Base-by-base conservation (phyloP, 1,140 invertebrate species). In the Tribolium castaneum region DNA sequence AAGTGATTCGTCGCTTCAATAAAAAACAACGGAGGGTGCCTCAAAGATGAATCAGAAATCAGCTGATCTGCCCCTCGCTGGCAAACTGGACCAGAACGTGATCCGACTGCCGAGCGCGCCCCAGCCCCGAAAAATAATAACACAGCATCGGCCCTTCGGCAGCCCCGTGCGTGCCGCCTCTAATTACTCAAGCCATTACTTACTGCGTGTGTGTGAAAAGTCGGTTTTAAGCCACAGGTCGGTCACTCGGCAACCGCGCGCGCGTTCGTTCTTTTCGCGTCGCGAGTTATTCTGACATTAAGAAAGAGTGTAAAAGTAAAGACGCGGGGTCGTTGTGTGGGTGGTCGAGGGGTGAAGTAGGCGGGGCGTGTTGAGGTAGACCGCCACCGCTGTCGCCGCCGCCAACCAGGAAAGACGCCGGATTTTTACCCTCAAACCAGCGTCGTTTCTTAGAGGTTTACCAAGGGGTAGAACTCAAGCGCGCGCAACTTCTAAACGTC, bases 361-460 rank as follows among this genome's bases (percentile, higher is more conserved):
- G 86, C 86, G 86, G 84, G 82, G 86, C 86, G 80, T 87, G 85
- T 87, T 87, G 86, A 86, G 86, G 86, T 87, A 85, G 83, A 85
- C 85, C 85, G 85, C 85, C 83, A 85, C 84, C 85, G 84, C 85
- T 83, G 83, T 83, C 83, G 82, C 81, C 80, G 85, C 86, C 86
- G 81, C 86, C 86, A 87, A 87, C 86, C 86, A 87, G 86, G 86
- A 87, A 87, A 87, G 86, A 87, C 86, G 86, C 83, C 83, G 85
- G 86, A 86, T 86, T 87, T 87, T 87, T 87, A 84, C 85, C 85
- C 85, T 84, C 85, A 86, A 85, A 86, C 86, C 85, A 85, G 83
- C 84, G 85, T 85, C 85, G 85, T 86, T 86, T 86, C 86, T 86
- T 86, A 85, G 86, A 87, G 86, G 86, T 87, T 86, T 86, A 87